Percentiles rank a stretch among this genome's conserved stretches.
Conservation (phyloP, 2,797 vertebrate genomes). For the Xenops minutus region DNA sequence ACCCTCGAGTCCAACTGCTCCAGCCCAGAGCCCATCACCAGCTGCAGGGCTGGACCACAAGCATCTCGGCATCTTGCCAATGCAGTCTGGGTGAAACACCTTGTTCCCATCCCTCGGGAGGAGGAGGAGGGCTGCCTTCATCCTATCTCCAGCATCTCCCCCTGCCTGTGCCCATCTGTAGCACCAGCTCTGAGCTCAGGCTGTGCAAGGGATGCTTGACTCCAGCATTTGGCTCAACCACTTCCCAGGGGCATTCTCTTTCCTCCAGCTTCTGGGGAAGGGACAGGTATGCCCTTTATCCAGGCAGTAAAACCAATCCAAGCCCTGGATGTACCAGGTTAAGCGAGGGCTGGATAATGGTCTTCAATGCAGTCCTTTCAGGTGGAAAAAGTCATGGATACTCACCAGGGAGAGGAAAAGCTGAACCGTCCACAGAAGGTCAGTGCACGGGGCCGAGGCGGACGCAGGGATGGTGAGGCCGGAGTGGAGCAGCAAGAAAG, state of each 20-base stretch:
- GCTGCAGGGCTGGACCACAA: not conserved
- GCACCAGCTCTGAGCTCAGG: not conserved
- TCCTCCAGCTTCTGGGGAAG: not conserved
- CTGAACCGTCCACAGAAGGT: not conserved
- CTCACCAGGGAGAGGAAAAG: slow-evolving; percentile 43
- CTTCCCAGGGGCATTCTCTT: not conserved
- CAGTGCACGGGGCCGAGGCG: not conserved
- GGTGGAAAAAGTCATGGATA: not conserved
- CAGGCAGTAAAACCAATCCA: not conserved
- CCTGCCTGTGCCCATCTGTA: not conserved
- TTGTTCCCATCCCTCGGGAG: not conserved
- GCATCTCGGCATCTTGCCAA: not conserved
- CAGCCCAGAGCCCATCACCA: not conserved
- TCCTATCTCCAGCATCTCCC: not conserved
- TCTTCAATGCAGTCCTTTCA: not conserved
- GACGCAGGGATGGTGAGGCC: not conserved
- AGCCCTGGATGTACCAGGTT: not conserved
- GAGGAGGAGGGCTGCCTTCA: not conserved
- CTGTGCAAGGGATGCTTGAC: not conserved
- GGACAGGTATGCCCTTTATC: not conserved
- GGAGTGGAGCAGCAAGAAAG: slow-evolving; percentile 23
- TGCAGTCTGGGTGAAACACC: fast-evolving
- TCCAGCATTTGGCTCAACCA: not conserved
- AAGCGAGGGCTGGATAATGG: fast-evolving
- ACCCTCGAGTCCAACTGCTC: not conserved